Percentiles rank a stretch among this genome's conserved stretches.
These are phyloP conservation scores for Microtus oregoni DNA, from an alignment of 2,113 vertebrate species.

Conservation along the genomic window DNA sequence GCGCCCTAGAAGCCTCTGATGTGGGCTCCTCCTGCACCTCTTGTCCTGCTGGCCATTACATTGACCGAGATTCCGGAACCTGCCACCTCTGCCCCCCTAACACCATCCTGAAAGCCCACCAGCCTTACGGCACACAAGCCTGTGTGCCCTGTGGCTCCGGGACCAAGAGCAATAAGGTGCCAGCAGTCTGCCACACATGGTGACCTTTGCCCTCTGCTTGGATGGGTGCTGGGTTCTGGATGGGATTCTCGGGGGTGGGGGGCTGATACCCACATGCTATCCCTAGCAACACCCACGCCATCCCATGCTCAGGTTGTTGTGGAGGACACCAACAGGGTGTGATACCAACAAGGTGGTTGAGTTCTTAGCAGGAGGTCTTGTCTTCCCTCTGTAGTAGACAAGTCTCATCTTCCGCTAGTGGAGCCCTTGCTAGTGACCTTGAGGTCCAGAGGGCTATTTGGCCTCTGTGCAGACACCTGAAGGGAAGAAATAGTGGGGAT, in stretches of 20 bases:
- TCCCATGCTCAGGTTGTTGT: neutral
- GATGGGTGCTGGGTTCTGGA: neutral
- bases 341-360: neutral
- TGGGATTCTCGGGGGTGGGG: neutral
- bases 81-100: constrained; percentile 91
- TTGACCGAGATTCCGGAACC: constrained; percentile 86
- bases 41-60: constrained; percentile 91
- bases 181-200: neutral
- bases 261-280: neutral
- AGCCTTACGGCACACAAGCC: constrained; percentile 87
- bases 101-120: constrained; percentile 89
- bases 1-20: constrained; percentile 85
- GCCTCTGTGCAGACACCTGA: neutral
- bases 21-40: constrained; percentile 90
- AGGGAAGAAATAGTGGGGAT: neutral
- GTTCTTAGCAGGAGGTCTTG: neutral
- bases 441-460: neutral
- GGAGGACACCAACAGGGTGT: neutral
- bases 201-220: neutral
- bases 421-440: neutral
- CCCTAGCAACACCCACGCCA: neutral
- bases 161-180: constrained; percentile 91
- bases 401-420: neutral
- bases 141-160: constrained; percentile 93
- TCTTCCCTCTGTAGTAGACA: neutral